Evolutionary conservation across 2,113 vertebrate species (phyloP).

Genomic region (Rhynchomys soricoides): DNA sequence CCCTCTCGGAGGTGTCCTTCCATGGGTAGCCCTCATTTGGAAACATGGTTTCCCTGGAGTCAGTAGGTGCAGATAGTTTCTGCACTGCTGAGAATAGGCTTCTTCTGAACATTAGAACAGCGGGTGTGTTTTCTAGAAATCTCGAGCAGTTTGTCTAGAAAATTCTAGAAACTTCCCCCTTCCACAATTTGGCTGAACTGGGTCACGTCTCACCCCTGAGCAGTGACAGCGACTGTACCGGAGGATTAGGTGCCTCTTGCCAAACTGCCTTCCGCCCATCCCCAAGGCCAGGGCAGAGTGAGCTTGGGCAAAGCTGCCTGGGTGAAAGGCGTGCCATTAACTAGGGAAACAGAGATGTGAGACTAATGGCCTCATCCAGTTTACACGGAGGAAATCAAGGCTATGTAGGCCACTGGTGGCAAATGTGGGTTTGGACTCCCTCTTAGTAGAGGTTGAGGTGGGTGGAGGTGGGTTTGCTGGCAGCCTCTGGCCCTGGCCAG

Average conservation of each 20-base stretch:
- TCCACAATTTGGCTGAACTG: background rate
- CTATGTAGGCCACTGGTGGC: background rate
- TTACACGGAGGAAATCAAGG: background rate
- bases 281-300: background rate
- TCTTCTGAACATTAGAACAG: background rate
- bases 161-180: background rate
- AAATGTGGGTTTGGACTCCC: background rate
- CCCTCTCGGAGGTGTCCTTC: background rate
- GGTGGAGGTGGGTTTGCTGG: background rate
- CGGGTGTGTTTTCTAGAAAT: background rate
- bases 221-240: background rate
- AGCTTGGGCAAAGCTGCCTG: background rate
- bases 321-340: no score
- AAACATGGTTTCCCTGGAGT: background rate
- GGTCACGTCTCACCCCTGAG: background rate
- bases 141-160: background rate
- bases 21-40: background rate
- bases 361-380: background rate
- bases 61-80: background rate
- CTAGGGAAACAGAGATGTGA: fast-evolving
- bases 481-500: background rate
- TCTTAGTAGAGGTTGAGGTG: background rate
- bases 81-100: background rate
- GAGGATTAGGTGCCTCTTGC: background rate
- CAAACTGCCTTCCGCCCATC: background rate